Evolutionary conservation across 2,113 vertebrate species (phyloP).

Genomic region (Hemibagrus wyckioides): DNA sequence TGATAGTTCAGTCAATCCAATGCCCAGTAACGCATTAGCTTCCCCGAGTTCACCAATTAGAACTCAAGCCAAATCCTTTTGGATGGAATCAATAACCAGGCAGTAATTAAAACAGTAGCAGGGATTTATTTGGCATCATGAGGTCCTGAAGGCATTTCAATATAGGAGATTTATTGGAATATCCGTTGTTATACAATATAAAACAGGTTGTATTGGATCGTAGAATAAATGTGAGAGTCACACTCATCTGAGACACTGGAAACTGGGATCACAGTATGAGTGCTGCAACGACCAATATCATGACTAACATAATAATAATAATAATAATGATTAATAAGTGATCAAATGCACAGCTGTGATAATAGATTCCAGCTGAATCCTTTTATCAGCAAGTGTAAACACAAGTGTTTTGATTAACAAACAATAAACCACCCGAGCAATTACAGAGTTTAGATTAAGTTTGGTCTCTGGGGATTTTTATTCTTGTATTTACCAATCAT

Average conservation of each 20-base stretch:
- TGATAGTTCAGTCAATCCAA: neutral
- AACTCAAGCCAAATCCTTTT: constrained; percentile 4
- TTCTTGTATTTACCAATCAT: neutral
- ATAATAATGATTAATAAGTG: neutral
- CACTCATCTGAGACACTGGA: neutral
- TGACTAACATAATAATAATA: neutral
- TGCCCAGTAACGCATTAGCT: neutral
- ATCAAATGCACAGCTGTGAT: neutral
- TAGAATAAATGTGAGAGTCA: neutral
- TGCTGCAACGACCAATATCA: neutral
- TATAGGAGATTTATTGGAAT: neutral
- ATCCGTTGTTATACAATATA: neutral
- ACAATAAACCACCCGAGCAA: neutral
- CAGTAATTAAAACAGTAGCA: neutral
- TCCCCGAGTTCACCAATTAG: constrained; percentile 13
- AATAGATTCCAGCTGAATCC: neutral
- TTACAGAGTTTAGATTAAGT: neutral
- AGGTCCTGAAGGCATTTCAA: neutral
- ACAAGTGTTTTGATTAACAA: neutral
- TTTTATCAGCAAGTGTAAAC: neutral
- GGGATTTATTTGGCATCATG: neutral
- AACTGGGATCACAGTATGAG: neutral
- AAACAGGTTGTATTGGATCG: neutral
- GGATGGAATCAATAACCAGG: neutral
- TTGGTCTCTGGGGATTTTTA: neutral